Conservation (phyloP, 2,888 invertebrate species). For the Drosophila glabriapex region DNA sequence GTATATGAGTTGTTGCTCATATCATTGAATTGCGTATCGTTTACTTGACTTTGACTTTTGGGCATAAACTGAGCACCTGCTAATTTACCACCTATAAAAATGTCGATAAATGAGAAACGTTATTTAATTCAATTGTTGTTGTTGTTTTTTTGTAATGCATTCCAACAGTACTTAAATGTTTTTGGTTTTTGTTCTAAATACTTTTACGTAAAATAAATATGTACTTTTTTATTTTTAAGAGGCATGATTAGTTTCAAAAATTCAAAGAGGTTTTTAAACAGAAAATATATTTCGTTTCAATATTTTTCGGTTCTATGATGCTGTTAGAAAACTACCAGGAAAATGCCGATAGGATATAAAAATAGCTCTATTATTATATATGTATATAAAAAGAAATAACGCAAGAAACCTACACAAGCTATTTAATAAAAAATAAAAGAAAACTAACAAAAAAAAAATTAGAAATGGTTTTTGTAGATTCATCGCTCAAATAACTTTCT, state of each 20-base stretch:
- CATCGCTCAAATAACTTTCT: slow-evolving; percentile 19
- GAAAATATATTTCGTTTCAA: slow-evolving; percentile 33
- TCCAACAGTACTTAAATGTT: slow-evolving; percentile 55
- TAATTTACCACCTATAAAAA: slow-evolving; percentile 84
- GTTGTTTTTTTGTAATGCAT: slow-evolving; percentile 27
- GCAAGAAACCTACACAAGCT: slow-evolving; percentile 40
- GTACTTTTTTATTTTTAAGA: slow-evolving; percentile 30
- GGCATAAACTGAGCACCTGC: slow-evolving; percentile 80
- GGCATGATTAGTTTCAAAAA: slow-evolving; percentile 36
- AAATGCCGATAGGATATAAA: slow-evolving; percentile 43
- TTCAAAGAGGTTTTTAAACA: slow-evolving; percentile 27
- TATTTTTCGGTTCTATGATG: slow-evolving; percentile 45
- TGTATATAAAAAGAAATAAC: slow-evolving; percentile 19
- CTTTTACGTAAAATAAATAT: slow-evolving; percentile 46
- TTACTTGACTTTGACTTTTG: slow-evolving; percentile 80
- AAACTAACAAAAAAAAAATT: slow-evolving; percentile 23
- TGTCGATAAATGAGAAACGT: slow-evolving; percentile 83
- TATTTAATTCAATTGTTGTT: slow-evolving; percentile 70
- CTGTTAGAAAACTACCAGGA: slow-evolving; percentile 57
- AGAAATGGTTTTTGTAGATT: slow-evolving; percentile 13
- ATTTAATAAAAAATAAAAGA: slow-evolving; percentile 19
- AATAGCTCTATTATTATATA: slow-evolving; percentile 27
- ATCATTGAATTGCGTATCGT: slow-evolving; percentile 79
- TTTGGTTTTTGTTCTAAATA: slow-evolving; percentile 58
- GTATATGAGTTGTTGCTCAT: slow-evolving; percentile 73